Base-by-base conservation (phyloP, 1,140 invertebrate genomes). In the Galleria mellonella region DNA sequence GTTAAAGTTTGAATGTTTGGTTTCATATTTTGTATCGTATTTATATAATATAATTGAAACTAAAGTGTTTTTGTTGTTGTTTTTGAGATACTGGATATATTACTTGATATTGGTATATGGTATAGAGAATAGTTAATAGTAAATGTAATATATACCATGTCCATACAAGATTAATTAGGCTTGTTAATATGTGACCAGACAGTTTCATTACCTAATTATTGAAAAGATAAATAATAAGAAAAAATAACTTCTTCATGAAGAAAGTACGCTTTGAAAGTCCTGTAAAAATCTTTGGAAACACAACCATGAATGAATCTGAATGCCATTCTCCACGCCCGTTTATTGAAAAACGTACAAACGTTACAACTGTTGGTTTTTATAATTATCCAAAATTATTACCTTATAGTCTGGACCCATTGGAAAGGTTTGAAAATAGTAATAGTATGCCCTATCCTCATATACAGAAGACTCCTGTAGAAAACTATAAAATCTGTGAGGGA, bases 281-380 rank as follows among this genome's bases (percentile, higher is more conserved):
- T 43, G 43, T 46, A 14, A 73, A 69, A 51, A 27, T 28, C 7
- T 40, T 46, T 32, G 48, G 42, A 37, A 50, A 40, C 10, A 42
- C 47, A 44, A 23, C 17, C 17, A 74, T 79, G 64, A 55, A 62
- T 31, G 63, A 72, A 1, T 48, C 49, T 4, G 81, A 84, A 43
- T 83, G 77, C 45, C 77, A 84, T 40, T 81, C 74, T 27, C 81
- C 81, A 27, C 58, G 81, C 29, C 81, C 77, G 0, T 72, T 70
- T 40, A 54, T 79, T 15, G 64, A 72, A 30, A 69, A 63, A 35
- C 58, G 65, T 40, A 44, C 61, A 13, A 47, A 51, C 9, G 40
- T 50, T n/a, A 40, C 44, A 15, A 32, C 47, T 37, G 43, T 48
- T 23, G 39, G 47, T 27, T 30, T 55, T 28, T 51, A 58, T 32